A percentile compares a stretch with the other conserved stretches of the same genome.
These are phyloP conservation scores for Scylla paramamosain DNA, from an alignment of 1,140 invertebrate genomes.

Conservation along the genomic window DNA sequence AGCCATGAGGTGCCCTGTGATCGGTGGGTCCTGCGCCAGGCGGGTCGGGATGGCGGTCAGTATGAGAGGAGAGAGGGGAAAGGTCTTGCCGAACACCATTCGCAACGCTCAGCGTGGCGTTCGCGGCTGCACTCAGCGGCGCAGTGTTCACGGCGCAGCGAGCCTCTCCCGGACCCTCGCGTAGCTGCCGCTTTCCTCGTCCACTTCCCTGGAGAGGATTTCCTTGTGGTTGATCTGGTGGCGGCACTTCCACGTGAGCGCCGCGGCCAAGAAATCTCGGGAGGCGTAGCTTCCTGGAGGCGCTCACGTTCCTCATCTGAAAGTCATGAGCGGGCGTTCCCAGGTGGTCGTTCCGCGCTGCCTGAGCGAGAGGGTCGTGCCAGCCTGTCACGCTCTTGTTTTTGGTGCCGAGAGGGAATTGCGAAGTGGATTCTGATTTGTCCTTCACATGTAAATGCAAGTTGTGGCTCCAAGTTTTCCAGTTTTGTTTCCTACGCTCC, in stretches of 20 bases:
- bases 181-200: too few species aligned
- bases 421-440: not conserved
- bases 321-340: not conserved
- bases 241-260: not conserved
- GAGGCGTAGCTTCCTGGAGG: not conserved
- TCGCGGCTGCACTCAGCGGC: not conserved
- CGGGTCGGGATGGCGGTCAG: not conserved
- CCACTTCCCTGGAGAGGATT: too few species aligned
- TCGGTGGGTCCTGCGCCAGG: not conserved
- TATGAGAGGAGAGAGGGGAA: not conserved
- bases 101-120: not conserved
- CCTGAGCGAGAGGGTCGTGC: too few species aligned
- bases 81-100: not conserved
- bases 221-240: not conserved
- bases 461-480: not conserved
- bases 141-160: not conserved
- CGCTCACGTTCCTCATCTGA: not conserved
- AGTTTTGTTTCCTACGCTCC: not conserved
- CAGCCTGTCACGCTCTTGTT: not conserved
- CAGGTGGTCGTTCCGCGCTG: not conserved
- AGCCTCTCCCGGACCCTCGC: not conserved
- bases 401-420: not conserved
- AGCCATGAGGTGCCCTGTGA: not conserved
- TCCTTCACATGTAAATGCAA: not conserved
- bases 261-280: not conserved